These are phyloP conservation scores for Chiloscyllium plagiosum DNA, from an alignment of 2,113 vertebrate species.

Conservation along the genomic window DNA sequence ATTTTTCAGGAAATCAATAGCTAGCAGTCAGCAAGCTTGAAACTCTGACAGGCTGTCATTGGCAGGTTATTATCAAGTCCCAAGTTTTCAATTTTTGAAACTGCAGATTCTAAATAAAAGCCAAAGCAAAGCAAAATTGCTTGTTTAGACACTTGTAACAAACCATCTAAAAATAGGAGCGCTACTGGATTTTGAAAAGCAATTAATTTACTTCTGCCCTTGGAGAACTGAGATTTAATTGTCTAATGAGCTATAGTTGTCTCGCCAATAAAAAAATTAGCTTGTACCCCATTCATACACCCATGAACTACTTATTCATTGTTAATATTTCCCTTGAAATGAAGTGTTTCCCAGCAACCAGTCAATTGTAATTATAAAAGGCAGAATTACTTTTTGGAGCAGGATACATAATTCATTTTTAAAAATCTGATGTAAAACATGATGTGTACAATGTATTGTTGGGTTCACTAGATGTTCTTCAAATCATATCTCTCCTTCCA, in stretches of 20 bases:
- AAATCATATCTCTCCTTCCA: neutral
- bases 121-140: neutral
- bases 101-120: neutral
- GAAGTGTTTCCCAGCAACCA: neutral
- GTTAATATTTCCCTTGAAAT: neutral
- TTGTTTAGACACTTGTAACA: neutral
- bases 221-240: constrained; percentile 7
- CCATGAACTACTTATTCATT: neutral
- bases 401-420: neutral
- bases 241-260: neutral
- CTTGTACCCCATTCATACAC: neutral
- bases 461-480: neutral
- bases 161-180: neutral
- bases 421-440: neutral
- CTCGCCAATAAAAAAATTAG: neutral
- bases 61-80: neutral
- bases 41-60: neutral
- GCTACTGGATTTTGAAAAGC: neutral
- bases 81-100: neutral
- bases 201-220: neutral
- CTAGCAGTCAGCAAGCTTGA: constrained; percentile 2
- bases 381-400: neutral
- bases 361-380: neutral
- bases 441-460: neutral
- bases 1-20: neutral